These are phyloP conservation scores for Crypturellus tataupa DNA, from an alignment of 2,797 vertebrate genomes.

Conservation along the genomic window DNA sequence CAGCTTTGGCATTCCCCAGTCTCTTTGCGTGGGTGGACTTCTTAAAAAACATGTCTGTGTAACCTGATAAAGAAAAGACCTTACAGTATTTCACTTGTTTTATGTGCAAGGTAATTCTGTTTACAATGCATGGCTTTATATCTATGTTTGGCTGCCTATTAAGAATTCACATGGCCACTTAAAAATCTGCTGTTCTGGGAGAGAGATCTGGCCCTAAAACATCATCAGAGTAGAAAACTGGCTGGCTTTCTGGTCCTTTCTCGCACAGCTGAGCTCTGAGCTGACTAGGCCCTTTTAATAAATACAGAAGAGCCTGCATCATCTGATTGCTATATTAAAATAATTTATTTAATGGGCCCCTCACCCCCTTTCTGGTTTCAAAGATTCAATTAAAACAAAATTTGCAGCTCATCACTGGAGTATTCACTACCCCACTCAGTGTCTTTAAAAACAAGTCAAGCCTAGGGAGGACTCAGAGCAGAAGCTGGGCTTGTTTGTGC, in stretches of 20 bases:
- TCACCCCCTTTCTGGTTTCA: conserved; percentile 41
- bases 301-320: conserved; percentile 34
- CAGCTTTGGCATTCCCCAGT: conserved; percentile 51
- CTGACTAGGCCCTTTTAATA: conserved; percentile 52
- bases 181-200: conserved; percentile 28
- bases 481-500: background rate
- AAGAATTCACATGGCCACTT: conserved; percentile 46
- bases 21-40: conserved; percentile 31
- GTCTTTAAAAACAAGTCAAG: conserved; percentile 51
- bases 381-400: conserved; percentile 75
- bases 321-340: conserved; percentile 72
- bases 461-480: background rate
- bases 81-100: conserved; percentile 12
- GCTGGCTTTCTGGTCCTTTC: conserved; percentile 27
- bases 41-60: background rate
- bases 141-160: conserved; percentile 37
- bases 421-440: conserved; percentile 48
- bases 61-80: conserved; percentile 77
- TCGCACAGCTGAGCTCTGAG: conserved; percentile 19
- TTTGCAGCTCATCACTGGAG: conserved; percentile 46
- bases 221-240: background rate
- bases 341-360: conserved; percentile 66
- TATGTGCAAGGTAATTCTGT: conserved; percentile 43
- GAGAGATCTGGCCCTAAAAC: conserved; percentile 6
- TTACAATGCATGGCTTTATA: conserved; percentile 40